Percentiles rank a stretch among this genome's conserved stretches.
phyloP scores from a whole-genome alignment of 2,113 vertebrate genomes.

The Perccottus glenii region DNA sequence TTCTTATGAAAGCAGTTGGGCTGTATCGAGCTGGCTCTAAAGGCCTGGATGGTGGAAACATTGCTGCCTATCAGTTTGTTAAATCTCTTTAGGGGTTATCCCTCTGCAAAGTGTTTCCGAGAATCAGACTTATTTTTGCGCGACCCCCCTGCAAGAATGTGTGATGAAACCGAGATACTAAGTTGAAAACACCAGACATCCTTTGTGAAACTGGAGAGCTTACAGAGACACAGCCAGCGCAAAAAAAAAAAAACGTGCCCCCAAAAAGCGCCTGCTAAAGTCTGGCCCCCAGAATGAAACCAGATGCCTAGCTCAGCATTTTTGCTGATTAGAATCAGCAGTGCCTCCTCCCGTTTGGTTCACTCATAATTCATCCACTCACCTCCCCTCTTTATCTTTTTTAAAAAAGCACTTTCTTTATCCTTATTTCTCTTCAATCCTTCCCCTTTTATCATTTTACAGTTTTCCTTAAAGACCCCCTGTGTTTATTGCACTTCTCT shows the following conservation, averaged over 20 bases:
- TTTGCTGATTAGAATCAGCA: constrained; percentile 76
- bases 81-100: constrained; percentile 46
- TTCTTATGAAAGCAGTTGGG: constrained; percentile 49
- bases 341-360: constrained; percentile 18
- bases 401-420: neutral
- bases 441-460: neutral
- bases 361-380: constrained; percentile 21
- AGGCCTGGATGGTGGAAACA: constrained; percentile 70
- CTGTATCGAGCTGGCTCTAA: constrained; percentile 62
- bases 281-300: constrained; percentile 71
- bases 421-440: neutral
- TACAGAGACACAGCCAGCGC: constrained; percentile 20
- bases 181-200: constrained; percentile 68
- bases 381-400: neutral
- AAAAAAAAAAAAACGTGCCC: constrained; percentile 70
- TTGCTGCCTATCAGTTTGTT: constrained; percentile 55
- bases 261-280: constrained; percentile 47
- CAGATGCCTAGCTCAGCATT: constrained; percentile 71
- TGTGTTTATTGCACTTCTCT: neutral
- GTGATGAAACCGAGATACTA: constrained; percentile 56
- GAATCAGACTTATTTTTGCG: constrained; percentile 38
- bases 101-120: constrained; percentile 38
- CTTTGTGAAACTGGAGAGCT: constrained; percentile 60
- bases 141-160: constrained; percentile 51
- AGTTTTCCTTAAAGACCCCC: neutral